Conservation (phyloP, 2,113 vertebrate species). For the Plecotus auritus region DNA sequence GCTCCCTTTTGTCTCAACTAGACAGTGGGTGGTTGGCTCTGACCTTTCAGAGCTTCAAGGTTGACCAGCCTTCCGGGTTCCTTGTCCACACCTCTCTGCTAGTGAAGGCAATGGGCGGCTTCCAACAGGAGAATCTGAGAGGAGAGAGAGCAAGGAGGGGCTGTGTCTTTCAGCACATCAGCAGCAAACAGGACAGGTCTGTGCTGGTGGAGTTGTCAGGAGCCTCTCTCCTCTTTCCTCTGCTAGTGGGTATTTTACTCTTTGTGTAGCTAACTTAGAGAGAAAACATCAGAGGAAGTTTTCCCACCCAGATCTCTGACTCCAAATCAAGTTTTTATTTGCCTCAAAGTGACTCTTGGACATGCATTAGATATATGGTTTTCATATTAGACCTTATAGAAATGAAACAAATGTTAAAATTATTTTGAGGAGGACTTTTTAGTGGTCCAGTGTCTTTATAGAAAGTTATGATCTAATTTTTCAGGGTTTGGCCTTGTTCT, state of each 20-base stretch:
- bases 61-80: too few species aligned
- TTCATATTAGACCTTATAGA: background rate
- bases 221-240: background rate
- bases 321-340: background rate
- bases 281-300: background rate
- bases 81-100: too few species aligned
- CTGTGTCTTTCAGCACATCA: background rate
- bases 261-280: background rate
- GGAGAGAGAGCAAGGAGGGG: background rate
- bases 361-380: background rate
- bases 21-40: too few species aligned
- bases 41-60: too few species aligned
- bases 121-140: background rate
- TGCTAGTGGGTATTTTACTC: background rate
- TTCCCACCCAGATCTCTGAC: background rate
- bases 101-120: too few species aligned
- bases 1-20: too few species aligned
- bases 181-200: background rate
- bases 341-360: background rate
- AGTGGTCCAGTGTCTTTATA: background rate
- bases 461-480: background rate
- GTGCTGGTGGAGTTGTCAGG: background rate
- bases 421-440: background rate
- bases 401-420: background rate
- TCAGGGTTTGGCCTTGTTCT: background rate